Percentiles rank a stretch among this genome's conserved stretches.
Evolutionary conservation across 2,113 vertebrate species (phyloP).

Genomic region (Vulpes ferrilata): DNA sequence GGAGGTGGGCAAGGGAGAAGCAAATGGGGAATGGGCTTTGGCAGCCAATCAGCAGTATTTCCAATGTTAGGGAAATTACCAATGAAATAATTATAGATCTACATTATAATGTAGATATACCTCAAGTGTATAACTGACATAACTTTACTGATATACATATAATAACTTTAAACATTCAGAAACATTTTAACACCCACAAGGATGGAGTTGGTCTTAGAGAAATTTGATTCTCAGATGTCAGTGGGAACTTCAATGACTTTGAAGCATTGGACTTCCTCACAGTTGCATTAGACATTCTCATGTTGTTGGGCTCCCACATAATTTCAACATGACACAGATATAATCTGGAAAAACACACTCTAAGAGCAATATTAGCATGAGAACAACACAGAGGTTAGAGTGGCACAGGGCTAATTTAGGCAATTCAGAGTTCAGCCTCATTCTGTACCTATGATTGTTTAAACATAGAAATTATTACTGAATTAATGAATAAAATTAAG

Average conservation of each 20-base stretch:
- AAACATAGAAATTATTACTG: conserved; percentile 56
- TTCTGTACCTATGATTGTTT: conserved; percentile 45
- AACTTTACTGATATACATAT: background rate
- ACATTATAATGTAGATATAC: background rate
- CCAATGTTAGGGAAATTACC: background rate
- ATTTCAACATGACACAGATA: conserved; percentile 21
- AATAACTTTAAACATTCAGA: background rate
- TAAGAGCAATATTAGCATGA: conserved; percentile 62
- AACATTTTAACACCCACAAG: conserved; percentile 35
- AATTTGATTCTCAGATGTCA: conserved; percentile 47
- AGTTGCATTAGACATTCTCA: conserved; percentile 34
- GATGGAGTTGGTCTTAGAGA: background rate
- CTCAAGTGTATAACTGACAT: background rate
- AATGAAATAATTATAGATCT: background rate
- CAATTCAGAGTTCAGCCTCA: conserved; percentile 53
- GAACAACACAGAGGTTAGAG: background rate
- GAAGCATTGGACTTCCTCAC: conserved; percentile 26
- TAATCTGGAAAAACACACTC: background rate
- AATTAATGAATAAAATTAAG: conserved; percentile 69
- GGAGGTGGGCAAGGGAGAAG: conserved; percentile 8
- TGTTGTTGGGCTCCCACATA: background rate
- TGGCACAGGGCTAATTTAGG: conserved; percentile 54
- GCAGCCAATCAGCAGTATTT: conserved; percentile 1
- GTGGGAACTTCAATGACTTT: conserved; percentile 34
- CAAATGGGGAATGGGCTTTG: background rate